These are phyloP conservation scores for Lepeophtheirus nordmannii DNA, from an alignment of 2,888 invertebrate genomes.

Conservation along the genomic window DNA sequence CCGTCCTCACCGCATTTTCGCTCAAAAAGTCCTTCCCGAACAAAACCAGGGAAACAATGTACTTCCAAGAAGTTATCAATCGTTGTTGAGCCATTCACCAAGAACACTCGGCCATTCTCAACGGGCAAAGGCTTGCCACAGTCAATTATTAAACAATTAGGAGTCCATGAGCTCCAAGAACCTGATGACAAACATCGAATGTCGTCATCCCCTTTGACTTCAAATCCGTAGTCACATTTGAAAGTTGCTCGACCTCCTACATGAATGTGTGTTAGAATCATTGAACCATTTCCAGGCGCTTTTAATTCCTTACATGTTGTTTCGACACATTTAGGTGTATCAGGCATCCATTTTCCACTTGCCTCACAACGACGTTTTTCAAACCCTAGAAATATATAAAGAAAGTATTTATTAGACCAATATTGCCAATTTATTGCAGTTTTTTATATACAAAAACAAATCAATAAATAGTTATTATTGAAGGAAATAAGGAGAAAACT, in stretches of 20 bases:
- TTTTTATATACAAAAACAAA: no score
- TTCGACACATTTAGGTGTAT: constrained; percentile 53
- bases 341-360: constrained; percentile 78
- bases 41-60: constrained; percentile 53
- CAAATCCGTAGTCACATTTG: constrained; percentile 15
- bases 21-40: constrained; percentile 29
- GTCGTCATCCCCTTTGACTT: constrained; percentile 15
- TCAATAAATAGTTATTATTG: no score
- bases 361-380: constrained; percentile 67
- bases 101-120: constrained; percentile 69
- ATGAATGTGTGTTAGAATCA: constrained; percentile 11
- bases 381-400: constrained; percentile 50
- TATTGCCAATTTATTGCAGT: no score
- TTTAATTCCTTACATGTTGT: constrained; percentile 14
- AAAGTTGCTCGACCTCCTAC: constrained; percentile 22
- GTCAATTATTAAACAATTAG: constrained; percentile 16
- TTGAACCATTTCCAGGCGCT: constrained; percentile 5
- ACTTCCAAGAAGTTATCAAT: constrained; percentile 75
- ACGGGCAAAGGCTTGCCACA: constrained; percentile 38
- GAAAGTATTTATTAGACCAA: not conserved
- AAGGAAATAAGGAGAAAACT: no score
- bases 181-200: constrained; percentile 19
- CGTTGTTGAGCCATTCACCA: constrained; percentile 63
- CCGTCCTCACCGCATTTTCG: constrained; percentile 26
- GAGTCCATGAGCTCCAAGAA: constrained; percentile 21